phyloP scores from a whole-genome alignment of 1,140 invertebrate species.

The Mercenaria mercenaria region DNA sequence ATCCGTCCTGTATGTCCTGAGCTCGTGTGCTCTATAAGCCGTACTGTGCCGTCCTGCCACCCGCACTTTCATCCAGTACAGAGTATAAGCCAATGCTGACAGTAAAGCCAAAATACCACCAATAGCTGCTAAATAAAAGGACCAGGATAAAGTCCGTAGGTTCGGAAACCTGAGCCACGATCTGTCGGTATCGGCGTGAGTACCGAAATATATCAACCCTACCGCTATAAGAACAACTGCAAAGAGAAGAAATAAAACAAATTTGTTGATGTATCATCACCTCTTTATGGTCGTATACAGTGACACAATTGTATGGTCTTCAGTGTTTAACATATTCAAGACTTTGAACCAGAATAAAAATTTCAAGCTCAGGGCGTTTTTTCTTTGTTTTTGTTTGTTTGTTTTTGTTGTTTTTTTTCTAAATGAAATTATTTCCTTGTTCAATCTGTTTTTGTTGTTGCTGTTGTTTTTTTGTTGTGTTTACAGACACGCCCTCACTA shows the following conservation, averaged over 20 bases:
- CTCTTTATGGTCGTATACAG: neutral
- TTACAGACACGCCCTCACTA: no score
- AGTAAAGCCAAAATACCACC: conserved; percentile 42
- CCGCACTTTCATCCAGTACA: conserved; percentile 51
- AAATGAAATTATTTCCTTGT: no score
- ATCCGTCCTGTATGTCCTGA: conserved; percentile 15
- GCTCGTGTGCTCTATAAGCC: conserved; percentile 48
- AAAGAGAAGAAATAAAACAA: conserved; percentile 30
- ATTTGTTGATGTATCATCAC: neutral
- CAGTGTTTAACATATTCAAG: neutral
- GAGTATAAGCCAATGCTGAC: conserved; percentile 16
- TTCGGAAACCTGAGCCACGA: conserved; percentile 56
- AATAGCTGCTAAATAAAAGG: conserved; percentile 42
- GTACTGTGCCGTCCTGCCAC: neutral
- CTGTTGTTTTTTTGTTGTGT: no score
- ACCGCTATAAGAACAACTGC: conserved; percentile 27
- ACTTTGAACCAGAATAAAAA: neutral
- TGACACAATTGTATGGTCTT: neutral
- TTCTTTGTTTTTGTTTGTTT: no score
- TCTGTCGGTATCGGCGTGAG: conserved; percentile 32
- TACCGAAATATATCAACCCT: conserved; percentile 46
- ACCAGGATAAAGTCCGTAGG: conserved; percentile 45
- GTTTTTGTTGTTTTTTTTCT: no score
- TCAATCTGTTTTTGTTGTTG: no score
- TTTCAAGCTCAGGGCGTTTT: no score